A percentile compares a stretch with the other conserved stretches of the same genome.
Conservation (phyloP, 2,113 vertebrate species). For the Eulacestoma nigropectus region DNA sequence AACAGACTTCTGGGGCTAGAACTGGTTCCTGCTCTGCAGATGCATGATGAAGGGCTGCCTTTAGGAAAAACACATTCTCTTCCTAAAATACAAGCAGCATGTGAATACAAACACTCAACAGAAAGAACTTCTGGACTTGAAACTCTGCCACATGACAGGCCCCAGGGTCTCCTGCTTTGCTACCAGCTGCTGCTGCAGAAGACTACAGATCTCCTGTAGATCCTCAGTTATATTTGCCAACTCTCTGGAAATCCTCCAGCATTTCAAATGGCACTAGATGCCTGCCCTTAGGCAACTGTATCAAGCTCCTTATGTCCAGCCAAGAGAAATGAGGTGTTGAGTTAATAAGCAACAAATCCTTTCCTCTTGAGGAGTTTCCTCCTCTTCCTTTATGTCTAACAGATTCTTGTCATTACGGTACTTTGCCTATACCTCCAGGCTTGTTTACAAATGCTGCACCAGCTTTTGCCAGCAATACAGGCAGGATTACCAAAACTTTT, state of each 20-base stretch:
- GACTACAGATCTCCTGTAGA: background rate
- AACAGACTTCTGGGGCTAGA: background rate
- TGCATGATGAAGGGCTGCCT: background rate
- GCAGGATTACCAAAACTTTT: background rate
- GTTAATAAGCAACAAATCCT: background rate
- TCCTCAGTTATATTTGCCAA: background rate
- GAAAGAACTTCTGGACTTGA: background rate
- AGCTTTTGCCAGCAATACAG: background rate
- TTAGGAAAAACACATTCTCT: background rate
- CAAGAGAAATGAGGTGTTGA: background rate
- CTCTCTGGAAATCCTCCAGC: background rate
- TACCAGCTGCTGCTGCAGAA: background rate
- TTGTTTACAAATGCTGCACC: background rate
- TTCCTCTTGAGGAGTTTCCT: background rate
- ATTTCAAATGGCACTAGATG: background rate
- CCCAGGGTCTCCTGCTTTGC: background rate
- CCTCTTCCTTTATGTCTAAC: background rate
- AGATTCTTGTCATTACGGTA: background rate
- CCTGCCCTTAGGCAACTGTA: background rate
- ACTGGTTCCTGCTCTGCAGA: background rate
- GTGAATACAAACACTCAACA: background rate
- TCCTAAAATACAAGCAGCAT: background rate
- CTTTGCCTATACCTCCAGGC: background rate
- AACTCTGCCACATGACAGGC: background rate
- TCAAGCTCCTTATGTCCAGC: background rate